Conservation (phyloP, 2,888 invertebrate species). For the Tineola bisselliella region DNA sequence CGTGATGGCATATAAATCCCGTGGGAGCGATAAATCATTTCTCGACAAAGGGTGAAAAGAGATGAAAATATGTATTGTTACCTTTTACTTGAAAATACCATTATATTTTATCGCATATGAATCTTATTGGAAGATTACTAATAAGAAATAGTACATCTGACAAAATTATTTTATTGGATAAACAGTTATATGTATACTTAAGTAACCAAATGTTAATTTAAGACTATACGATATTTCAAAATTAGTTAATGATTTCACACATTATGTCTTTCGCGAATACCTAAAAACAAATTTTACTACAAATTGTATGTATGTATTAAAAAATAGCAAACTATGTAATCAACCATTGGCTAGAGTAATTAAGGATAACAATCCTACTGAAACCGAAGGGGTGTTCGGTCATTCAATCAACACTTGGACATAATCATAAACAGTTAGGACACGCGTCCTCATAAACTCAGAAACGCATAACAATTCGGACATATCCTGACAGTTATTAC, state of each 20-base stretch:
- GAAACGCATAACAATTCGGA: slow-evolving; percentile 17
- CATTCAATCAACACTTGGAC: slow-evolving; percentile 62
- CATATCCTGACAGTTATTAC: slow-evolving; percentile 40
- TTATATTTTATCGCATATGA: too few relatives aligned
- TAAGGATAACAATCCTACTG: slow-evolving; percentile 2
- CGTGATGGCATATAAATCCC: slow-evolving; percentile 13
- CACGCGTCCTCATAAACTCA: slow-evolving; percentile 52
- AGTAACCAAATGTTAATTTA: too few relatives aligned
- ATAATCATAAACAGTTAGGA: slow-evolving; percentile 58
- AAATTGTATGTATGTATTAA: too few relatives aligned
- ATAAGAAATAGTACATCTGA: too few relatives aligned
- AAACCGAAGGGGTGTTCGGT: slow-evolving; percentile 44
- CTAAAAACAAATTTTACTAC: too few relatives aligned
- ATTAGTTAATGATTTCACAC: too few relatives aligned
- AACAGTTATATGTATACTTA: too few relatives aligned
- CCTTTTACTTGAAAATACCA: not conserved
- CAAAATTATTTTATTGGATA: too few relatives aligned
- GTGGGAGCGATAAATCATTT: slow-evolving; percentile 15
- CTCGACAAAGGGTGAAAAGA: not conserved
- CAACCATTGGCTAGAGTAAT: slow-evolving; percentile 12
- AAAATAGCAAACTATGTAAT: not conserved
- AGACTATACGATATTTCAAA: too few relatives aligned
- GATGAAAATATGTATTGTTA: not conserved
- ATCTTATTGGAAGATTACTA: too few relatives aligned
- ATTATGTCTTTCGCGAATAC: too few relatives aligned